These are phyloP conservation scores for Drepana falcataria DNA, from an alignment of 2,888 invertebrate genomes.

Conservation along the genomic window DNA sequence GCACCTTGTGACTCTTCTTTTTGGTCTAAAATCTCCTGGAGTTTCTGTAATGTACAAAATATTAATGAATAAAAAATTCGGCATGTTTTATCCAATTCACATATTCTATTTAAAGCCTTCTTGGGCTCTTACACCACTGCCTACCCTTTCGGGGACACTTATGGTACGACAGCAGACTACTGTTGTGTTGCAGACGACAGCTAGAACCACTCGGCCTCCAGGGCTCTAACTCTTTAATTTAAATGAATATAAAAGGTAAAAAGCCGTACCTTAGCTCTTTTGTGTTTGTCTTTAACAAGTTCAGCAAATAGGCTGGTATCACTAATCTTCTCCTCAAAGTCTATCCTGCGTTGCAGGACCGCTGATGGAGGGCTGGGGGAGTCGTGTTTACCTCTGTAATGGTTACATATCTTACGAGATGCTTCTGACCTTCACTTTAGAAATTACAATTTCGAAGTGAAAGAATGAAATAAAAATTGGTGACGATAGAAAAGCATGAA, in stretches of 20 bases:
- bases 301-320: slow-evolving; percentile 94
- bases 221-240: too few relatives aligned
- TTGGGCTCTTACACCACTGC: too few relatives aligned
- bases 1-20: slow-evolving; percentile 75
- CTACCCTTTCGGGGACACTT: too few relatives aligned
- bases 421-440: too few relatives aligned
- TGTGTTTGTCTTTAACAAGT: slow-evolving; percentile 90
- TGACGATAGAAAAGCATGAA: too few relatives aligned
- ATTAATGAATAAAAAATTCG: neutral
- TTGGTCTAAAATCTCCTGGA: slow-evolving; percentile 84
- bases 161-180: too few relatives aligned
- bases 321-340: slow-evolving; percentile 88
- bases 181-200: too few relatives aligned
- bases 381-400: slow-evolving; percentile 42
- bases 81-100: too few relatives aligned
- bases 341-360: slow-evolving; percentile 74
- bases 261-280: slow-evolving; percentile 84
- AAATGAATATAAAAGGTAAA: neutral
- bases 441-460: too few relatives aligned
- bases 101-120: too few relatives aligned
- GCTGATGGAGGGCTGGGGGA: slow-evolving; percentile 63
- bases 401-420: neutral
- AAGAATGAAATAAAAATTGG: too few relatives aligned
- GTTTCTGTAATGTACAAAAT: slow-evolving; percentile 59
- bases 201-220: too few relatives aligned